Evolutionary conservation across 2,113 vertebrate genomes (phyloP).

Genomic region (Melanocharis versteri): DNA sequence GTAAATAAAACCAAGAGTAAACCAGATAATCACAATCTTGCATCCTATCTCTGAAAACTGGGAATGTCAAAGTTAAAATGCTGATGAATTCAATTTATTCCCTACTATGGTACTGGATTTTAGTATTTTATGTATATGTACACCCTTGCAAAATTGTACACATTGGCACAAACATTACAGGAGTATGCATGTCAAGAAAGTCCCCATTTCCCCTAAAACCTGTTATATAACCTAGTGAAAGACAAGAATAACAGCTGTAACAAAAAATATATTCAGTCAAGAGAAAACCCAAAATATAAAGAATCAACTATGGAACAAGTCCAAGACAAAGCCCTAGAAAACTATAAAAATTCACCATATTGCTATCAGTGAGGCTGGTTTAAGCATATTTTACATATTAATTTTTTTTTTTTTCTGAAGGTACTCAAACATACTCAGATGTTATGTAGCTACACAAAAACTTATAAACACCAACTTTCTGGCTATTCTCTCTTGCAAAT

Average conservation of each 20-base stretch:
- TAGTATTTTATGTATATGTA: background rate
- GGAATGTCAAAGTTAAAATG: too few species aligned
- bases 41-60: background rate
- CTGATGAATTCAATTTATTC: too few species aligned
- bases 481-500: background rate
- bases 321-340: background rate
- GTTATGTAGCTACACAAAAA: background rate
- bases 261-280: background rate
- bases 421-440: background rate
- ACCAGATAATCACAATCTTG: background rate
- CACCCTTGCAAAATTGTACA: background rate
- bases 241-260: background rate
- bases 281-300: background rate
- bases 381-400: background rate
- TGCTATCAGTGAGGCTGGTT: background rate
- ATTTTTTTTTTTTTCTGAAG: background rate
- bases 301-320: background rate
- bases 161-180: background rate
- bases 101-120: background rate
- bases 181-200: background rate
- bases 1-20: background rate
- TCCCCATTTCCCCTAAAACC: background rate
- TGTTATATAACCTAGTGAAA: background rate
- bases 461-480: background rate
- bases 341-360: background rate